Evolutionary conservation across 2,888 invertebrate species (phyloP), one percentile per base, ranked within the genome.

Genomic region (Trissolcus japonicus): DNA sequence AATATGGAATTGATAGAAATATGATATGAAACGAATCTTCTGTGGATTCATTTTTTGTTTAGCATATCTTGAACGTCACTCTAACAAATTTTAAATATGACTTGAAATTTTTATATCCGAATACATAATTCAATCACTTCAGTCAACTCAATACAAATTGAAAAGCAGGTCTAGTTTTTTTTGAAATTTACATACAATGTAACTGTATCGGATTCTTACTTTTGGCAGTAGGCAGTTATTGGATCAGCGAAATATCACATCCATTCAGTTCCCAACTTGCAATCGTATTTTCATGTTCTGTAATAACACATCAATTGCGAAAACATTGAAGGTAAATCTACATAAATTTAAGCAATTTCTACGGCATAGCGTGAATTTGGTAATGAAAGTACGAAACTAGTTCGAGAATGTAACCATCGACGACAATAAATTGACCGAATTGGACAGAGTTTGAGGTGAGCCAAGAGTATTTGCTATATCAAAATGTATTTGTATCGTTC

Each of bases 271-370:
- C 57, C 67, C 55, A 59, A 43, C 11, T 67, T 17, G 43, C 53
- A 54, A 67, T 57, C 60, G 53, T 67, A 60, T 67, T 67, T 67
- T 60, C 53, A 53, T 35, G 46, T 29, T 43, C 54, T 40, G 50
- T 60, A 60, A 67, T 67, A 57, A 46, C 67, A 59, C 67, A 54
- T 67, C 67, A 51, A 69, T 69, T 69, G 25, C 56, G 40, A 61
- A 61, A 50, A 62, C 60, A 59, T 53, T 50, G 41, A 48, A 48
- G 48, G 41, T 54, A 48, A 62, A 56, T 61, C 62, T 62, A 43
- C 61, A 62, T 62, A 56, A 17, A 69, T 69, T 69, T 16, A 55
- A 55, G 48, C 46, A 69, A 56, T 69, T 61, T 25, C 56, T 55
- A 35, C 54, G 54, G 48, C 41, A 55, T 61, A 41, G 53, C 54